A percentile compares a stretch with the other conserved stretches of the same genome.
phyloP scores from a whole-genome alignment of 2,113 vertebrate genomes.

The Tichodroma muraria region DNA sequence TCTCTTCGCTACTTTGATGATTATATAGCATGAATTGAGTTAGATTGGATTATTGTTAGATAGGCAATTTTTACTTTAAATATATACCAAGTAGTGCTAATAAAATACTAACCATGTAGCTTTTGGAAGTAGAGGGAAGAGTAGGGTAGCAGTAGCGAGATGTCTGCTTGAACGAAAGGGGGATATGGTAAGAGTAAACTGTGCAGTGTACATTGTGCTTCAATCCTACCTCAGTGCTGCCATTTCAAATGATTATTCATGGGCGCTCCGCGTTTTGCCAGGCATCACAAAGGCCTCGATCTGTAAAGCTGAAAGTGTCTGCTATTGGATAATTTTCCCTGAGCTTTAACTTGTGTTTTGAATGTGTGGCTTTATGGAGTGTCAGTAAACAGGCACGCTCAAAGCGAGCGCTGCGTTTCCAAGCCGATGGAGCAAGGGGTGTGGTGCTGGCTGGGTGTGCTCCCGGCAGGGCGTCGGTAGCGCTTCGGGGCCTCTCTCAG shows the following conservation, averaged over 20 bases:
- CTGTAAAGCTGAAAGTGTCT: neutral
- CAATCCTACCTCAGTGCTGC: neutral
- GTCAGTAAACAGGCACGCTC: accelerated
- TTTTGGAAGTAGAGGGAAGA: neutral
- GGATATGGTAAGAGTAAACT: neutral
- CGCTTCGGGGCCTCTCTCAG: neutral
- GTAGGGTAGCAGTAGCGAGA: accelerated
- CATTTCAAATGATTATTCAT: neutral
- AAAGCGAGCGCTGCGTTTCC: neutral
- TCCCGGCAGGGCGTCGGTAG: neutral
- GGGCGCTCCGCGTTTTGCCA: neutral
- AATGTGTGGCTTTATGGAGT: neutral
- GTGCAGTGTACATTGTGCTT: neutral
- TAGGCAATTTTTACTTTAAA: neutral
- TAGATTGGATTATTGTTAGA: neutral
- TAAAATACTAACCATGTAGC: neutral
- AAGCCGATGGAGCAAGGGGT: accelerated
- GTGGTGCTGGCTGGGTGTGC: neutral
- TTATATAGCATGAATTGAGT: neutral
- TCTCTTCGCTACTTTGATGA: neutral
- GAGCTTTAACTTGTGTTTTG: neutral
- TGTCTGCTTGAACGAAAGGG: neutral
- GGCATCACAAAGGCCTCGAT: accelerated
- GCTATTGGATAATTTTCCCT: neutral
- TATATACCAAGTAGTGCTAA: neutral